These are phyloP conservation scores for Ferrisia virgata DNA, from an alignment of 2,888 invertebrate genomes.

Conservation along the genomic window DNA sequence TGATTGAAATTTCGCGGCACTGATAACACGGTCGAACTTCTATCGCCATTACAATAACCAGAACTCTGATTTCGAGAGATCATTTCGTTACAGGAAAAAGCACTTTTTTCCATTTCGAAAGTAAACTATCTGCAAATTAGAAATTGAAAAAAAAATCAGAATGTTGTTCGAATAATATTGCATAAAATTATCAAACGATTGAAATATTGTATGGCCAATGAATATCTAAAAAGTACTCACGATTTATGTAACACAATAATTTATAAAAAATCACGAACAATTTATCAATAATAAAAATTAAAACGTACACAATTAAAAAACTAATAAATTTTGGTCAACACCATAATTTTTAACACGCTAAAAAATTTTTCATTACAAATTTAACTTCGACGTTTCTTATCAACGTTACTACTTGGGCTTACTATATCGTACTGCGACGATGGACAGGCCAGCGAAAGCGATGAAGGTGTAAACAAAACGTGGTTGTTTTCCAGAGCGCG, in stretches of 20 bases:
- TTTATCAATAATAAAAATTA: neutral
- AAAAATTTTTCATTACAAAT: neutral
- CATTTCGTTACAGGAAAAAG: neutral
- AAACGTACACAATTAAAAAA: neutral
- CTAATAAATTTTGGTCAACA: neutral
- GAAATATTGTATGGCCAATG: neutral
- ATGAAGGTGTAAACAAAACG: neutral
- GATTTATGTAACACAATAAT: neutral
- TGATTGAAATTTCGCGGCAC: neutral
- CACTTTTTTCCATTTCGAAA: neutral
- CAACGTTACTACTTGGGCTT: neutral
- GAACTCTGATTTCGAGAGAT: neutral
- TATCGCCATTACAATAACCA: neutral
- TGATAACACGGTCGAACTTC: neutral
- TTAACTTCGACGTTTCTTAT: neutral
- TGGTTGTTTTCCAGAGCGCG: neutral
- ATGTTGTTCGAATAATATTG: conserved; percentile 38
- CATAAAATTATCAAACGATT: neutral
- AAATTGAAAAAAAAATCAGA: neutral
- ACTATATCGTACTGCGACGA: neutral
- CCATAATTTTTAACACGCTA: neutral
- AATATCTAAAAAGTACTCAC: neutral
- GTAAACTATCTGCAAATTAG: neutral
- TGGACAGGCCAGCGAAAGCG: too few relatives aligned
- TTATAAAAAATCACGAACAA: neutral